phyloP scores from a whole-genome alignment of 1,140 invertebrate species.

The Whitmania pigra region DNA sequence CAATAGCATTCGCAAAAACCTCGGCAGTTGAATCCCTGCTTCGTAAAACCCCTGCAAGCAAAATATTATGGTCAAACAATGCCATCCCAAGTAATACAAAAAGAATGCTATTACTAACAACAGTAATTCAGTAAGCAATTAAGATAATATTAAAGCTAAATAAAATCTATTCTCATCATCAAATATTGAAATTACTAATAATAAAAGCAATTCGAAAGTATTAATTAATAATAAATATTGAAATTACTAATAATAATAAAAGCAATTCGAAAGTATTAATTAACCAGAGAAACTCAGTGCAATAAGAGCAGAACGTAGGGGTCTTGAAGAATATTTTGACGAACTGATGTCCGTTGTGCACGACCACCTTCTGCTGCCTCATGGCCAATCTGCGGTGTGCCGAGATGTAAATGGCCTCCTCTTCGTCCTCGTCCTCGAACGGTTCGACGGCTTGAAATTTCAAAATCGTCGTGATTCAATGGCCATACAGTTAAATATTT shows the following conservation, averaged over 20 bases:
- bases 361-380: constrained; percentile 31
- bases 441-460: not conserved
- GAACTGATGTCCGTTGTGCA: constrained; percentile 72
- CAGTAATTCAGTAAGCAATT: too few species aligned
- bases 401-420: constrained; percentile 11
- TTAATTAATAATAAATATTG: too few species aligned
- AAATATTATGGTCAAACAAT: not conserved
- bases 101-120: too few species aligned
- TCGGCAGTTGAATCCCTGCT: constrained; percentile 6
- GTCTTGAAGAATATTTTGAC: constrained; percentile 48
- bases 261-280: not conserved
- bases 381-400: constrained; percentile 7
- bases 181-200: too few species aligned
- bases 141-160: too few species aligned
- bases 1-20: not conserved
- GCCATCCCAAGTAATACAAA: too few species aligned
- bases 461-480: too few species aligned
- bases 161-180: too few species aligned
- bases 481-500: too few species aligned
- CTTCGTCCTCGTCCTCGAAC: constrained; percentile 3
- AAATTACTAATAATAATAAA: too few species aligned
- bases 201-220: too few species aligned
- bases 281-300: constrained; percentile 47
- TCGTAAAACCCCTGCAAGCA: not conserved
- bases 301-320: constrained; percentile 47